phyloP scores from a whole-genome alignment of 2,113 vertebrate species.

The Nothobranchius kuhntae region DNA sequence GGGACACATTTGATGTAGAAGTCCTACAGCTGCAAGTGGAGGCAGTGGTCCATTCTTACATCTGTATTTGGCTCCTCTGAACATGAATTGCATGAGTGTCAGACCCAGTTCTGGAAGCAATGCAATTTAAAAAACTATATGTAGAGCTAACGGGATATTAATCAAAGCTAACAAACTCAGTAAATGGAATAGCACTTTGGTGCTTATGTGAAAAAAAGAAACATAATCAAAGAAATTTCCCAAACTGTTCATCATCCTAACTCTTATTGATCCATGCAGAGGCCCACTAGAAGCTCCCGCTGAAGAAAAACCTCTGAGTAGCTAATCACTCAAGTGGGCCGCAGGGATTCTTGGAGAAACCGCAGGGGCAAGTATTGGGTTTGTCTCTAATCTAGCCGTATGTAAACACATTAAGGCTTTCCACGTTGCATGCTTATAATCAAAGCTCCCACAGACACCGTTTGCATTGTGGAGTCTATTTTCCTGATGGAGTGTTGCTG shows the following conservation, averaged over 20 bases:
- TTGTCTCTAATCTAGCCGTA: constrained; percentile 64
- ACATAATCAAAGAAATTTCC: constrained; percentile 49
- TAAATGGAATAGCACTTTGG: constrained; percentile 40
- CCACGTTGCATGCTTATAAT: constrained; percentile 66
- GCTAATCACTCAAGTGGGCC: constrained; percentile 75
- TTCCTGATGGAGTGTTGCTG: constrained; percentile 43
- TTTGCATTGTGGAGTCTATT: constrained; percentile 49
- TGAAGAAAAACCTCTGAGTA: constrained; percentile 66
- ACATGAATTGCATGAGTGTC: constrained; percentile 19
- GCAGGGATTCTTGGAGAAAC: constrained; percentile 71
- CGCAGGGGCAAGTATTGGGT: constrained; percentile 66
- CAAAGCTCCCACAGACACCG: constrained; percentile 46
- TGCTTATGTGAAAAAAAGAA: constrained; percentile 45
- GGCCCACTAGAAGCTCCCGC: constrained; percentile 54
- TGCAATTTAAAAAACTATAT: constrained; percentile 35
- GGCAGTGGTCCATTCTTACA: constrained; percentile 24
- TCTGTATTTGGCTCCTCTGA: constrained; percentile 28
- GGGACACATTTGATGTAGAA: constrained; percentile 58
- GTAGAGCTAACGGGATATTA: constrained; percentile 38
- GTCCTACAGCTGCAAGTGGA: constrained; percentile 26
- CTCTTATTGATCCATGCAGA: constrained; percentile 72
- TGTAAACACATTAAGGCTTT: constrained; percentile 75
- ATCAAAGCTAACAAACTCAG: constrained; percentile 61
- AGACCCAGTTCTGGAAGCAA: constrained; percentile 36
- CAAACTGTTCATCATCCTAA: constrained; percentile 70